These are phyloP conservation scores for Caenorhabditis sp. DNA, from an alignment of 2,888 invertebrate genomes.

Conservation along the genomic window DNA sequence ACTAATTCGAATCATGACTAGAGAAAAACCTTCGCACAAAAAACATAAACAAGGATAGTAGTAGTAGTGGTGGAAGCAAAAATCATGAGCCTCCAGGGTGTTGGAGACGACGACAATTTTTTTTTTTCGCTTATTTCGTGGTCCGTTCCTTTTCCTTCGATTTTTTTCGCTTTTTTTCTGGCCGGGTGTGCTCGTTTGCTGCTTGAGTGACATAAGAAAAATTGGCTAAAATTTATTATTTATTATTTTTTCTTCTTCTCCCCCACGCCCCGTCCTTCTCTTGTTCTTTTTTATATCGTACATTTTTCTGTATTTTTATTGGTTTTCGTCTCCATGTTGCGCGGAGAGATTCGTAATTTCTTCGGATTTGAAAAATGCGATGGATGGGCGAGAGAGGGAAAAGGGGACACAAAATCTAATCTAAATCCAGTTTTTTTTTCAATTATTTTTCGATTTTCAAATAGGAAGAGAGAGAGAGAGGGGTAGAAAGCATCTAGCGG, in stretches of 20 bases:
- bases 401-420: no score
- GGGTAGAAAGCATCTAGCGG: no score
- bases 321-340: conserved; percentile 9
- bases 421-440: not conserved
- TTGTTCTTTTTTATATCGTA: not conserved
- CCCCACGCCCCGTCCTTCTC: not conserved
- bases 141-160: not conserved
- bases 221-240: conserved; percentile 1
- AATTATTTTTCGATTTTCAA: conserved; percentile 1
- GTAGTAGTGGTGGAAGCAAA: not conserved
- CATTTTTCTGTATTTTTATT: conserved; percentile 9
- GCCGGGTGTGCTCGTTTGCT: not conserved
- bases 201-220: not conserved
- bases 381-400: no score
- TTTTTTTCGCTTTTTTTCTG: no score
- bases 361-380: no score
- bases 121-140: not conserved
- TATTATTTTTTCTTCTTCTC: not conserved
- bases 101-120: not conserved
- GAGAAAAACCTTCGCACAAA: not conserved
- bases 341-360: conserved; percentile 6
- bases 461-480: not conserved
- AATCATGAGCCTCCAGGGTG: not conserved
- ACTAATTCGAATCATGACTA: not conserved
- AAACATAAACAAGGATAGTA: not conserved